phyloP scores from a whole-genome alignment of 1,140 invertebrate species.

The Pseudomyrmex cubaensis region DNA sequence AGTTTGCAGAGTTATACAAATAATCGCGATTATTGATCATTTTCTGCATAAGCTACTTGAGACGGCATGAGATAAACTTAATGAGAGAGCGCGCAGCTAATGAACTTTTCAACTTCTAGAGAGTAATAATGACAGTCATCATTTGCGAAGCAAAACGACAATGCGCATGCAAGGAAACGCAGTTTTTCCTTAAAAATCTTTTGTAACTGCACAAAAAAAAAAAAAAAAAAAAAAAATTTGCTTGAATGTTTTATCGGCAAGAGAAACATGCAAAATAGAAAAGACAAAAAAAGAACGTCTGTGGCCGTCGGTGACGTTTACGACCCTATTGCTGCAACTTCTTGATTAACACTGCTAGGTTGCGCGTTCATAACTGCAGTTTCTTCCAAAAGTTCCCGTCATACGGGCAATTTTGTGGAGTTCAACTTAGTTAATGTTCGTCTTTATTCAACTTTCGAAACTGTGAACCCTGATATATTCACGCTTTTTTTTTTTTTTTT shows the following conservation, averaged over 20 bases:
- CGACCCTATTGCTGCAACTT: constrained; percentile 33
- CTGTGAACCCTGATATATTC: constrained; percentile 6
- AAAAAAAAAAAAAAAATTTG: neutral
- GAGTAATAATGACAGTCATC: neutral
- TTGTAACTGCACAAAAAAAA: too few relatives aligned
- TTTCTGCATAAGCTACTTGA: neutral
- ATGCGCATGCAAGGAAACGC: neutral
- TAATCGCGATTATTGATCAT: constrained; percentile 34
- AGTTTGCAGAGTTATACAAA: neutral
- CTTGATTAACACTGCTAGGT: constrained; percentile 44
- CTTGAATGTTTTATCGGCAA: constrained; percentile 15
- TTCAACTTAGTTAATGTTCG: constrained; percentile 40
- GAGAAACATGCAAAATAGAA: neutral
- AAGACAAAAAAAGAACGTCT: neutral
- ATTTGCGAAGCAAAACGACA: neutral
- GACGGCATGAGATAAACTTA: neutral
- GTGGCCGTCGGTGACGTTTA: constrained; percentile 25
- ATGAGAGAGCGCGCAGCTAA: neutral
- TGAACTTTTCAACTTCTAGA: neutral
- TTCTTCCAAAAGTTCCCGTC: constrained; percentile 44
- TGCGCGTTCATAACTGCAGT: constrained; percentile 41
- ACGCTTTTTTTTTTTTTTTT: neutral
- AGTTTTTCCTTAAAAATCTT: neutral
- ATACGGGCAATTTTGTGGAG: constrained; percentile 19
- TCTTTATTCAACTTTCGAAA: constrained; percentile 32